phyloP scores from a whole-genome alignment of 2,797 vertebrate species.

The Gymnopithys bicolor region DNA sequence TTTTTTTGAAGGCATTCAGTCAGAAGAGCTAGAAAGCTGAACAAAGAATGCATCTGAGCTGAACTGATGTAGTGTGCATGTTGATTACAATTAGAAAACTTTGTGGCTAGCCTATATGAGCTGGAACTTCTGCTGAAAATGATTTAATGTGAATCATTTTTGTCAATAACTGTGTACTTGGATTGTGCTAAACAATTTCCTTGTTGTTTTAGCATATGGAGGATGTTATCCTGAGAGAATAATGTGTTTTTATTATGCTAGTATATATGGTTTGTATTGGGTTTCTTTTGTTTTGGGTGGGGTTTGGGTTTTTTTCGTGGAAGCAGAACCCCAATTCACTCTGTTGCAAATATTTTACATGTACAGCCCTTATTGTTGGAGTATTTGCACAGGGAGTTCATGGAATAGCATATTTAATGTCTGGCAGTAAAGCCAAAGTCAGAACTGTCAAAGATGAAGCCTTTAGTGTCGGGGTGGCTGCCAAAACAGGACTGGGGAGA shows the following conservation, averaged over 20 bases:
- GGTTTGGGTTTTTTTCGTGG: background rate
- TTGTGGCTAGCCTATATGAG: background rate
- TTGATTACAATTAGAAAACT: constrained; percentile 35
- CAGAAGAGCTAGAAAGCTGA: background rate
- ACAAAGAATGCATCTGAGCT: background rate
- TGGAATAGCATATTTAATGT: background rate
- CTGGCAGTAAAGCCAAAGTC: background rate
- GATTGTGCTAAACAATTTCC: background rate
- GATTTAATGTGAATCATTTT: background rate
- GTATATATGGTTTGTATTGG: accelerated
- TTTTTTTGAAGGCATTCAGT: background rate
- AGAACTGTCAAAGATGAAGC: constrained; percentile 7
- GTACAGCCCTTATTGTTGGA: background rate
- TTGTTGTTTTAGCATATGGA: background rate
- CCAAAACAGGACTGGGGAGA: constrained; percentile 21
- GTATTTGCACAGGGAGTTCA: background rate
- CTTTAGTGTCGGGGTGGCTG: background rate
- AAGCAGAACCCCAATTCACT: background rate
- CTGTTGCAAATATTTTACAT: background rate
- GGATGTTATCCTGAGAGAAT: background rate
- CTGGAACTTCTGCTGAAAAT: background rate
- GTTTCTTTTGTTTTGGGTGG: background rate
- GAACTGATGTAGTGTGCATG: background rate
- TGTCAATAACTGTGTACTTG: background rate
- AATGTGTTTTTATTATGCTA: background rate